Percentiles rank a stretch among this genome's conserved stretches.
phyloP scores from a whole-genome alignment of 2,888 invertebrate genomes.

The Osedax fenrisi region DNA sequence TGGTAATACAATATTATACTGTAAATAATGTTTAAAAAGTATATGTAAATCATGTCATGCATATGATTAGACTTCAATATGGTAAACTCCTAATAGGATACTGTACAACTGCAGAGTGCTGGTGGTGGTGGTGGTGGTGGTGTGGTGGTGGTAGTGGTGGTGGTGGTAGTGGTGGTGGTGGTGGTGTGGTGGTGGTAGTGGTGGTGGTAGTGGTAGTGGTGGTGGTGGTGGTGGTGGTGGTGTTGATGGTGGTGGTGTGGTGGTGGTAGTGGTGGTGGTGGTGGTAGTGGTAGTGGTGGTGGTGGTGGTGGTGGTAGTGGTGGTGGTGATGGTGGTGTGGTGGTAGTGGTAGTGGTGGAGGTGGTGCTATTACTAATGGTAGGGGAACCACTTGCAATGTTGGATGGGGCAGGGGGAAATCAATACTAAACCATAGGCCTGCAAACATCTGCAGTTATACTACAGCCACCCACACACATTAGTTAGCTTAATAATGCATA shows the following conservation, averaged over 20 bases:
- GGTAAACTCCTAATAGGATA: no score
- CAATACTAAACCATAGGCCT: no score
- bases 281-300: background rate
- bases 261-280: background rate
- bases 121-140: no score
- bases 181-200: background rate
- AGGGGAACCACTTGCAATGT: background rate
- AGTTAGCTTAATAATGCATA: no score
- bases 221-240: background rate
- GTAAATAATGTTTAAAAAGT: no score
- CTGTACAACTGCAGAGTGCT: no score
- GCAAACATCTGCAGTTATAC: no score
- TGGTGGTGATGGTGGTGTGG: background rate
- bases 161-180: background rate
- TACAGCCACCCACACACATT: no score
- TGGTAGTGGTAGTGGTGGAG: background rate
- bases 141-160: conserved; percentile 3
- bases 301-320: background rate
- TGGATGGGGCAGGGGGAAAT: background rate
- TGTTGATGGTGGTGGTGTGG: background rate
- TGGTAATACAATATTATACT: no score
- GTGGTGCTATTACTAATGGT: background rate
- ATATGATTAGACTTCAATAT: no score
- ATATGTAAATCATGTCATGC: no score
- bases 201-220: background rate